These are phyloP conservation scores for Fabriciana adippe DNA, from an alignment of 2,888 invertebrate genomes.

Conservation along the genomic window DNA sequence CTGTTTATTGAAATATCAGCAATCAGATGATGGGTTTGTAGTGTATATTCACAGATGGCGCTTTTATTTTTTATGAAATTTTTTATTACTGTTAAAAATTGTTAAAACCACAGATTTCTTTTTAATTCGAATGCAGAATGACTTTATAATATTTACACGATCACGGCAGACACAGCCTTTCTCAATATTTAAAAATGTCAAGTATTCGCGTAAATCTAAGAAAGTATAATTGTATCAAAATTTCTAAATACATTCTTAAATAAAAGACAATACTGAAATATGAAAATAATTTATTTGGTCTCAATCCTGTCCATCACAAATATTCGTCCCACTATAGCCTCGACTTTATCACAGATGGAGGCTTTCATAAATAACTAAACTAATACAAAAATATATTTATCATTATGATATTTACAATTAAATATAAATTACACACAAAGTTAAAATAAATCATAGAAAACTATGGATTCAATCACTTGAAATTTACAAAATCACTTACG, in stretches of 20 bases:
- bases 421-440: conserved; percentile 50
- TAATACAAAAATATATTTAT: conserved; percentile 67
- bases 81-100: too few relatives aligned
- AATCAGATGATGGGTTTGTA: too few relatives aligned
- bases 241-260: not conserved
- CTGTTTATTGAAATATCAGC: too few relatives aligned
- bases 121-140: too few relatives aligned
- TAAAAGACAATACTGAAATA: conserved; percentile 37
- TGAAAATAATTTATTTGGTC: conserved; percentile 70
- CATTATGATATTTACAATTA: conserved; percentile 58
- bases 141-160: too few relatives aligned
- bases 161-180: too few relatives aligned
- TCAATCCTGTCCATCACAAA: conserved; percentile 53
- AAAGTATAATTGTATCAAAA: too few relatives aligned
- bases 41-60: too few relatives aligned
- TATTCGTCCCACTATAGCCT: conserved; percentile 43
- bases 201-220: too few relatives aligned
- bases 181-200: too few relatives aligned
- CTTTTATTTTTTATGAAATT: too few relatives aligned
- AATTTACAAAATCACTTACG: conserved; percentile 48
- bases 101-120: too few relatives aligned
- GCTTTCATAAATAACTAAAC: conserved; percentile 32
- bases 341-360: conserved; percentile 35
- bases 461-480: conserved; percentile 43
- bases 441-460: conserved; percentile 45